Base-by-base conservation (phyloP, 2,888 invertebrate species). In the Liodrosophila aerea region DNA sequence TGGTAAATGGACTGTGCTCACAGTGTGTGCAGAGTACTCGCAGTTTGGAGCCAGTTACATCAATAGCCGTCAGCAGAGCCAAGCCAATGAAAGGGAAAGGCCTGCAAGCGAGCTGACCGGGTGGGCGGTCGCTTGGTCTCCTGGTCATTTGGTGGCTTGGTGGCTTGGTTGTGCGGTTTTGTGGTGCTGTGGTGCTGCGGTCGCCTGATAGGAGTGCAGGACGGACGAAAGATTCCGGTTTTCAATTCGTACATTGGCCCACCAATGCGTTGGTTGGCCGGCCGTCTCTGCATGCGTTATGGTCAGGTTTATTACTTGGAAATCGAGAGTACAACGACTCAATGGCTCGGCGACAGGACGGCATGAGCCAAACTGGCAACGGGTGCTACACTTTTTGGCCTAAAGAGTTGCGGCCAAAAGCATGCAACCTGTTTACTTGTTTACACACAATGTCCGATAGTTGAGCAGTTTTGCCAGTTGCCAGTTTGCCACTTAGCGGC, bases 271-370 rank as follows among this genome's bases (percentile, higher is more conserved):
- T 76, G 69, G 59, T n/a, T n/a, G n/a, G n/a, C n/a, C 41, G 13
- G n/a, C 16, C n/a, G 18, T n/a, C n/a, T n/a, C 46, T 31, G 49
- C 51, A 15, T 50, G 41, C 31, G 16, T 33, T 50, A 58, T 47
- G 65, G 62, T 64, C 68, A 64, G 71, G 78, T 73, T 78, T 78
- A 73, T 73, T 69, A 64, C 62, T 76, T 81, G 73, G 46, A 74
- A 73, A 75, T 70, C 70, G 69, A 82, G 76, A 87, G 87, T 87
- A 76, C 86, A 85, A 71, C 76, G 87, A 87, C 87, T 71, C 73
- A 7, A n/a, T n/a, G 30, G n/a, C 40, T 41, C n/a, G n/a, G 22
- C 22, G 22, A 22, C 69, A 78, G 73, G 69, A 63, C 60, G 43
- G 60, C 39, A 31, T 45, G 57, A 49, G 33, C 65, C 51, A 58